Evolutionary conservation across 2,113 vertebrate species (phyloP), one percentile per base, ranked within the genome.

Genomic region (Takifugu bimaculatus): DNA sequence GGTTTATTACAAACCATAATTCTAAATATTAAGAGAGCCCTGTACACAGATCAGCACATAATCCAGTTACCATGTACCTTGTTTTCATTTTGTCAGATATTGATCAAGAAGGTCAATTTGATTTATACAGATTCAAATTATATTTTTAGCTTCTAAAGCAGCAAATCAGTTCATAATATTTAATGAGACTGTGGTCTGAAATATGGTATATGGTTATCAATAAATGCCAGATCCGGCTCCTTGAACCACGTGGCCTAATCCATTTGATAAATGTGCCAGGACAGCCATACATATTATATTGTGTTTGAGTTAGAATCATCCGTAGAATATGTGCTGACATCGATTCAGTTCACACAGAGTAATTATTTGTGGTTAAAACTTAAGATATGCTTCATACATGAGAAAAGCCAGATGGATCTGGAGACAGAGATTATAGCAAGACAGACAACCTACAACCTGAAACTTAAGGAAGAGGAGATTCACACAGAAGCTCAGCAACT

Each of bases 251-350:
- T 26, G 3, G 78, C 73, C 77, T 80, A 76, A 81, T 80, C 79
- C 65, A 60, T 72, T 69, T 82, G 77, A 87, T 84, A 69, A 88
- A 87, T 83, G 75, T 80, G 78, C 75, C 66, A 26, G 2, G 49
- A 63, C 67, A 64, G 66, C 82, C 68, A 72, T 87, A 75, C 84
- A 84, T 86, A 89, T 87, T 74, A 20, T 20, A 20, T 20, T 20
- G 20, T 20, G 65, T 20, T 57, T 57, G 59, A 66, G 54, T 15
- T 49, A 50, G 50, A 77, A 68, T 72, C 50, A 68, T 49, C 72
- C 57, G 48, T 57, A 35, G 53, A 63, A 43, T 42, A 6, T 2
- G 9, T 45, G 1, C 44, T 45, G 44, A 13, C 12, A 12, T 45
- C 44, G 13, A 45, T 45, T 45, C 12, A 14, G 44, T 10, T 39